Evolutionary conservation across 2,113 vertebrate species (phyloP).

Genomic region (Malurus melanocephalus): DNA sequence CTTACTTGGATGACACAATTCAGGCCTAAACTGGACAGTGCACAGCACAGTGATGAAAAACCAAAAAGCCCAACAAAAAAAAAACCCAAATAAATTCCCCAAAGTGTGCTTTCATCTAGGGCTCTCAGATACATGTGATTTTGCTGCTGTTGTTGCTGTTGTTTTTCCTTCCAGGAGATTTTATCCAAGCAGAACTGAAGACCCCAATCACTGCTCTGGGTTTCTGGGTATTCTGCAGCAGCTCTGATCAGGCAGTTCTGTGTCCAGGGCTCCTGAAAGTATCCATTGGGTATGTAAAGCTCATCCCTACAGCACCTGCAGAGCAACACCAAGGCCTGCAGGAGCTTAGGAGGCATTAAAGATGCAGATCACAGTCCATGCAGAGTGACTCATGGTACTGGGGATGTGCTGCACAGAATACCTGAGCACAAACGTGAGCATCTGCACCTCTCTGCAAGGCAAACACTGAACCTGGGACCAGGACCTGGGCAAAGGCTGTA

Average conservation of each 20-base stretch:
- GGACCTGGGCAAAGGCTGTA: not conserved
- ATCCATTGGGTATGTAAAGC: not conserved
- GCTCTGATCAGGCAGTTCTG: not conserved
- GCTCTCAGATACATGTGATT: not conserved
- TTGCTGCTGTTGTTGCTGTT: not conserved
- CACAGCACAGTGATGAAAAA: not conserved
- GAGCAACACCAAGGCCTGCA: not conserved
- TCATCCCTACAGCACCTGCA: not conserved
- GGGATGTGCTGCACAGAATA: not conserved
- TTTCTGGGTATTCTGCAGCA: not conserved
- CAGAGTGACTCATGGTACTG: not conserved
- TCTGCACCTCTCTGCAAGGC: not conserved
- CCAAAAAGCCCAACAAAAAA: not conserved
- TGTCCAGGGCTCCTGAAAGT: not conserved
- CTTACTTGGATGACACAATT: not conserved
- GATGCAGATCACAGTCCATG: not conserved
- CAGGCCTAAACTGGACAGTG: not conserved
- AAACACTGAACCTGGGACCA: not conserved
- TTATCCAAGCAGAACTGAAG: not conserved
- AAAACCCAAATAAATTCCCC: accelerated
- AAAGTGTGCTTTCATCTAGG: not conserved
- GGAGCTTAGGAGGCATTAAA: not conserved
- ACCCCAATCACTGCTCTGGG: not conserved
- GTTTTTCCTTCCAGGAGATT: not conserved
- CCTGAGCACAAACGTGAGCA: not conserved